phyloP scores from a whole-genome alignment of 2,113 vertebrate species.

The Dipodomys ordii region DNA sequence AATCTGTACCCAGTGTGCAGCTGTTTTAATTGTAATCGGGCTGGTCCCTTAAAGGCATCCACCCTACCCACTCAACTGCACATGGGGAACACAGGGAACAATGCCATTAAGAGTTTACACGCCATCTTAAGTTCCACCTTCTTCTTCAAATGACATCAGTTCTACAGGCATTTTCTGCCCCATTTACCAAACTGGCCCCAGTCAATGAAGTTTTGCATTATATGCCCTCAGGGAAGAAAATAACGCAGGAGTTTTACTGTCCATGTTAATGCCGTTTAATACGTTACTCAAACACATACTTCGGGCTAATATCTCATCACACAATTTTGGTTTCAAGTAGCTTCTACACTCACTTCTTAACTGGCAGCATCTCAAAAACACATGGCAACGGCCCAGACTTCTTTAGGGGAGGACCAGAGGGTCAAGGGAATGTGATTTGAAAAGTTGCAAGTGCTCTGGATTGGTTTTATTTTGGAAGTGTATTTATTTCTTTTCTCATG shows the following conservation, averaged over 20 bases:
- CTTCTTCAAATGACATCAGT: conserved; percentile 69
- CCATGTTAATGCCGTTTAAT: conserved; percentile 80
- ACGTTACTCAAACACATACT: conserved; percentile 77
- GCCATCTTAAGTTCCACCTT: conserved; percentile 58
- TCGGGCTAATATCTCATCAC: conserved; percentile 73
- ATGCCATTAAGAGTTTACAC: conserved; percentile 73
- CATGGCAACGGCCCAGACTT: conserved; percentile 19
- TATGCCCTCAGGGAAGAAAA: conserved; percentile 73
- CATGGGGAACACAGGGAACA: conserved; percentile 71
- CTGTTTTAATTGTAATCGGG: conserved; percentile 58
- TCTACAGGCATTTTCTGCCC: conserved; percentile 78
- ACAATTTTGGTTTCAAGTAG: conserved; percentile 66
- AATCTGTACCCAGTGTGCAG: conserved; percentile 36
- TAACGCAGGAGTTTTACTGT: conserved; percentile 80
- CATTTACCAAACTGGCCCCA: conserved; percentile 78
- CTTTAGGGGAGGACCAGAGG: background rate
- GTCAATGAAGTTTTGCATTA: conserved; percentile 78
- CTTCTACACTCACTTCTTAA: conserved; percentile 77
- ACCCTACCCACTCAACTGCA: background rate
- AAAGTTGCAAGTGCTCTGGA: background rate
- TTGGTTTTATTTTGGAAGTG: background rate
- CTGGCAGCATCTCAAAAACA: conserved; percentile 69
- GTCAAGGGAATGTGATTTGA: background rate
- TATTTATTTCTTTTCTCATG: too few relatives aligned
- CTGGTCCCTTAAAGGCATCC: conserved; percentile 41